phyloP scores from a whole-genome alignment of 2,888 invertebrate genomes.

The Sylvicola cinctus region DNA sequence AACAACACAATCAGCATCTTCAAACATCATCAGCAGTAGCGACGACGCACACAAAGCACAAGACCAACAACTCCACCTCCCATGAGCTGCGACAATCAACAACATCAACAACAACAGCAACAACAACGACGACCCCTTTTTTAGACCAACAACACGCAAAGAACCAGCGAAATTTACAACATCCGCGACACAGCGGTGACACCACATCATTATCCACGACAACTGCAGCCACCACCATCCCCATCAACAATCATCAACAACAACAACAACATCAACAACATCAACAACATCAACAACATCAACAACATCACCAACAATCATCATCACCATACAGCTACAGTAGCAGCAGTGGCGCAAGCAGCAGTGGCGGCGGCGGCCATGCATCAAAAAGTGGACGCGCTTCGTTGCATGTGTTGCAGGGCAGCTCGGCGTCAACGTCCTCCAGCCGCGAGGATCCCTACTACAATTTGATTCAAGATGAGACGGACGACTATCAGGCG shows the following conservation, averaged over 20 bases:
- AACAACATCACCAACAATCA: neutral
- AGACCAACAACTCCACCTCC: no score
- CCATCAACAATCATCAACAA: conserved; percentile 1
- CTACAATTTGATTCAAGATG: no score
- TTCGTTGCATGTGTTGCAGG: no score
- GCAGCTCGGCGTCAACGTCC: no score
- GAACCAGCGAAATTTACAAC: conserved; percentile 28
- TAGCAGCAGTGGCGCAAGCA: conserved; percentile 5
- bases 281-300: neutral
- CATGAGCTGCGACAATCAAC: conserved; percentile 12
- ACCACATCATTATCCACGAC: neutral
- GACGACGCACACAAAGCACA: no score
- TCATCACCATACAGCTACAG: conserved; percentile 3
- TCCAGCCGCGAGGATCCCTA: no score
- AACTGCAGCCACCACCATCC: conserved; percentile 4
- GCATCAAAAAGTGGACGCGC: no score
- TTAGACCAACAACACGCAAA: conserved; percentile 24
- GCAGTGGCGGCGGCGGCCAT: neutral
- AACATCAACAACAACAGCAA: conserved; percentile 16
- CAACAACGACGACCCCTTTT: conserved; percentile 15
- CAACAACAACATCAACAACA: conserved; percentile 5
- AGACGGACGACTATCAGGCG: no score
- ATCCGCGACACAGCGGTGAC: conserved; percentile 17
- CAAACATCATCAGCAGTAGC: no score
- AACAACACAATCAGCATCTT: conserved; percentile 2